Evolutionary conservation across 2,888 invertebrate genomes (phyloP).

Genomic region (Schizotus pectinicornis): DNA sequence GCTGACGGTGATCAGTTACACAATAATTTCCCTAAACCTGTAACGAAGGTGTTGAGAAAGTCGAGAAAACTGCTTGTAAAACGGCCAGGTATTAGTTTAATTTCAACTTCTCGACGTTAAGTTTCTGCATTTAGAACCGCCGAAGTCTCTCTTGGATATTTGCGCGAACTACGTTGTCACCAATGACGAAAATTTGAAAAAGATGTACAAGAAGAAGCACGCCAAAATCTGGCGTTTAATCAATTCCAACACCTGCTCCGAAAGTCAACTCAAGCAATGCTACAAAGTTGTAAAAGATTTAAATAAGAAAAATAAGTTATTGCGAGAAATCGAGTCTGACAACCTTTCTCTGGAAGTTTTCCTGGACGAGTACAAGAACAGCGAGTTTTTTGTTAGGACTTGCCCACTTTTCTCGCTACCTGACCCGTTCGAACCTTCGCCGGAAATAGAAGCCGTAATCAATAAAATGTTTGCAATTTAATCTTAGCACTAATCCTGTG

Average conservation of each 20-base stretch:
- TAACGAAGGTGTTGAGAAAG: background rate
- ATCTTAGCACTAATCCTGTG: too few relatives aligned
- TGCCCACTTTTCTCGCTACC: constrained; percentile 40
- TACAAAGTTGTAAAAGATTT: constrained; percentile 50
- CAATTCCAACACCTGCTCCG: constrained; percentile 42
- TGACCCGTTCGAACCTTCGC: constrained; percentile 39
- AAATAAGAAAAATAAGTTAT: constrained; percentile 51
- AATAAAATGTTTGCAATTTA: background rate
- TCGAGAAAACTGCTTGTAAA: constrained; percentile 3
- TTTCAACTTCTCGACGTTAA: background rate
- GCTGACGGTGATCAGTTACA: background rate
- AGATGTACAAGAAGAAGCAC: constrained; percentile 46
- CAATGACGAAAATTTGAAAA: constrained; percentile 44
- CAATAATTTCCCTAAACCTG: too few relatives aligned
- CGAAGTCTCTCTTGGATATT: constrained; percentile 45
- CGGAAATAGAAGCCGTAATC: constrained; percentile 12
- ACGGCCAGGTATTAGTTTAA: background rate
- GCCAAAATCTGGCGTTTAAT: constrained; percentile 50
- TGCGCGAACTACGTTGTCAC: constrained; percentile 48
- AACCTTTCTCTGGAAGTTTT: constrained; percentile 48
- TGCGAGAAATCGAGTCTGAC: constrained; percentile 51
- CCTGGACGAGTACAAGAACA: constrained; percentile 49
- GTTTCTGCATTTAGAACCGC: constrained; percentile 7
- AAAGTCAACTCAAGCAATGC: constrained; percentile 39
- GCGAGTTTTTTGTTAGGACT: constrained; percentile 49